Percentiles rank a stretch among this genome's conserved stretches.
Evolutionary conservation across 37 sponge, comb jelly and placozoan species (phyloP).

Genomic region (Sycon ciliatum): DNA sequence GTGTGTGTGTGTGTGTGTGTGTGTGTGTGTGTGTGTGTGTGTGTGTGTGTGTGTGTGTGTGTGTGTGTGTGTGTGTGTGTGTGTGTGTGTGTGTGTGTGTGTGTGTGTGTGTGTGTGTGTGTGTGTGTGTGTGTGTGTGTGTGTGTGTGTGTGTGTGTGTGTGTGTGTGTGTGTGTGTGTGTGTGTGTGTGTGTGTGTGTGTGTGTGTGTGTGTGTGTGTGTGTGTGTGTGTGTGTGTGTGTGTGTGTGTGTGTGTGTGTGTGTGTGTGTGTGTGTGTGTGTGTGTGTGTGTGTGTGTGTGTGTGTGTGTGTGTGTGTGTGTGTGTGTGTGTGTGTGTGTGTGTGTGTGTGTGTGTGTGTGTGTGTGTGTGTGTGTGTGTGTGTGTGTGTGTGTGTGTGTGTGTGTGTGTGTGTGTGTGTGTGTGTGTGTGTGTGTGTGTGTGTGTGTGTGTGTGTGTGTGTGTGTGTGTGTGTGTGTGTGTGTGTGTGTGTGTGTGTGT

Average conservation of each 20-base stretch:
- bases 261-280: neutral
- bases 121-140: neutral
- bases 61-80: slow-evolving; percentile 19
- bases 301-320: too few relatives aligned
- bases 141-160: neutral
- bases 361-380: too few relatives aligned
- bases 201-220: neutral
- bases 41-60: neutral
- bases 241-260: neutral
- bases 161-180: slow-evolving; percentile 5
- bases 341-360: too few relatives aligned
- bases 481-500: too few relatives aligned
- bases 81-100: neutral
- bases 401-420: too few relatives aligned
- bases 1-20: slow-evolving; percentile 31
- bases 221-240: neutral
- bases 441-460: too few relatives aligned
- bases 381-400: too few relatives aligned
- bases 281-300: too few relatives aligned
- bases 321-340: too few relatives aligned
- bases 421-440: too few relatives aligned
- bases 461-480: too few relatives aligned
- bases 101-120: slow-evolving; percentile 13
- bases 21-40: slow-evolving; percentile 21
- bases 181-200: neutral